Percentiles rank a stretch among this genome's conserved stretches.
phyloP scores from a whole-genome alignment of 1,140 invertebrate species.

The Telenomus remus region DNA sequence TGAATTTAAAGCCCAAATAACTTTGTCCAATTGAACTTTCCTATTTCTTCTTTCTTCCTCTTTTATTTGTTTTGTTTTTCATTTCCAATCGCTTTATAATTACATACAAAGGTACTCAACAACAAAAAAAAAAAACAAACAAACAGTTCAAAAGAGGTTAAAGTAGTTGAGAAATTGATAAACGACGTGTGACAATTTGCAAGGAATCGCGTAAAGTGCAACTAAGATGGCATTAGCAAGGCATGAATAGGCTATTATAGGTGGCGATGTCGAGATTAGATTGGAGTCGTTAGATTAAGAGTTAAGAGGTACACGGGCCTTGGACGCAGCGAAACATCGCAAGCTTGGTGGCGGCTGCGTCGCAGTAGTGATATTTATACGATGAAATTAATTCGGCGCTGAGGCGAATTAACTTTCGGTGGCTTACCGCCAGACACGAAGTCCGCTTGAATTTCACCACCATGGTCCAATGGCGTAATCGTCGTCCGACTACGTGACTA shows the following conservation, averaged over 20 bases:
- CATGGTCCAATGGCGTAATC: constrained; percentile 53
- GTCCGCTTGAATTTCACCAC: constrained; percentile 49
- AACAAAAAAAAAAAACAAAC: background rate
- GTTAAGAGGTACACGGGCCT: constrained; percentile 55
- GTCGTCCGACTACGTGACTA: constrained; percentile 39
- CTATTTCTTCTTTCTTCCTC: too few species aligned
- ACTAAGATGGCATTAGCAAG: constrained; percentile 1
- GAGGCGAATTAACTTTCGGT: constrained; percentile 65
- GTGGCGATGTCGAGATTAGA: constrained; percentile 37
- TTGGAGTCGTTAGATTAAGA: constrained; percentile 57
- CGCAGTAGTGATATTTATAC: constrained; percentile 63
- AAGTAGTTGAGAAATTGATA: constrained; percentile 11
- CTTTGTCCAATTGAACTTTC: too few species aligned
- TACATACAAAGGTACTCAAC: too few species aligned
- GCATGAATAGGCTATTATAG: constrained; percentile 51
- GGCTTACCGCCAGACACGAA: constrained; percentile 62
- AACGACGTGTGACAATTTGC: constrained; percentile 21
- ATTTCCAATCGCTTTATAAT: too few species aligned
- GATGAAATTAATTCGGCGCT: constrained; percentile 65
- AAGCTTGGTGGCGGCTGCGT: constrained; percentile 38
- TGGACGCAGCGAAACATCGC: constrained; percentile 43
- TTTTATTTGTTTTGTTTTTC: too few species aligned
- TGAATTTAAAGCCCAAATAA: constrained; percentile 3
- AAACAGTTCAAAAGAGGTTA: background rate
- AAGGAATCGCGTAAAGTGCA: constrained; percentile 3